Evolutionary conservation across 2,888 invertebrate species (phyloP), one percentile per base, ranked within the genome.

Genomic region (Melitaea athalia): DNA sequence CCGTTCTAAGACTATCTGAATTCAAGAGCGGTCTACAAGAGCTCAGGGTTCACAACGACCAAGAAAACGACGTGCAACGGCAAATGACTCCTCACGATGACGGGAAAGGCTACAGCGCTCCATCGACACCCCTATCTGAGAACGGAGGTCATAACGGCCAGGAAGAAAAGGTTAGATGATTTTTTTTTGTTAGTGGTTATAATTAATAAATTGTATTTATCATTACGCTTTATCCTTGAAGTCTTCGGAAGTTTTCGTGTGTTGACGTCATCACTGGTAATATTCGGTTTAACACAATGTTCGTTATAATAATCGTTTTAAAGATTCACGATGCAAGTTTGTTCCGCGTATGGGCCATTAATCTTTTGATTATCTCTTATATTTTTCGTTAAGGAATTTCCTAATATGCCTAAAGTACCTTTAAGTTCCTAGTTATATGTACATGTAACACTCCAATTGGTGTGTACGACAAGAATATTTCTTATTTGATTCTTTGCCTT

Each of bases 31-130:
- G 89, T 66, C 81, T 93, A 61, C 93, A 93, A 71, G 93, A 93
- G 42, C 80, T 93, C 70, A 85, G 93, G 74, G 77, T 83, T 33
- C 88, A 88, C 63, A 82, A 83, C 63, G 92, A 92, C 45, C 92
- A 93, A 69, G 93, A 93, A 77, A 92, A 93, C 64, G 93, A 93
- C 11, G 72, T 82, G 0, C 92, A 92, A 42, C 82, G 92, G 71
- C 92, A 91, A 72, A 82, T 92, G 85, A 91, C 91, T 0, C 90
- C 92, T 7, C 93, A 93, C 38, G 93, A 93, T 67, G 91, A 92
- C 10, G 91, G 90, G 0, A 93, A 93, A 70, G 93, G 92, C 50
- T 93, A 93, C 81, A 93, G 93, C 78, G 93, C 93, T 0, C 93
- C 93, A 0, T 93, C 93, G 0, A 93, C 93, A 4, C 93, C 93